A percentile compares a stretch with the other conserved stretches of the same genome.
These are phyloP conservation scores for Nothobranchius furzeri DNA, from an alignment of 2,113 vertebrate species.

Conservation along the genomic window DNA sequence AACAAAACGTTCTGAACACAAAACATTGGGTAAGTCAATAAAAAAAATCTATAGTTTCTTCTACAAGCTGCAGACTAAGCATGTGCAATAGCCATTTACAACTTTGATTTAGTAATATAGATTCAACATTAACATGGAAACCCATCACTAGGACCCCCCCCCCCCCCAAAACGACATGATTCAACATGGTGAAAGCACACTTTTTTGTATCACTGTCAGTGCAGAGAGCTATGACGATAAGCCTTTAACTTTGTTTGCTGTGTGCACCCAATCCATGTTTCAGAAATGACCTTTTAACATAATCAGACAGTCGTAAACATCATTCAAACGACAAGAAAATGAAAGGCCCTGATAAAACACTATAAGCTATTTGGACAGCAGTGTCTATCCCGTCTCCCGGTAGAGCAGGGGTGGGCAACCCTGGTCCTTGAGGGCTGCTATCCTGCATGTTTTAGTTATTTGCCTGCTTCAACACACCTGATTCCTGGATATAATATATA, in stretches of 20 bases:
- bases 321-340: too few relatives aligned
- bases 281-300: not conserved
- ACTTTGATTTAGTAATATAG: not conserved
- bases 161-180: not conserved
- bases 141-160: not conserved
- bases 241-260: not conserved
- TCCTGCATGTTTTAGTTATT: too few relatives aligned
- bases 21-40: slow-evolving; percentile 5
- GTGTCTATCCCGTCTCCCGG: too few relatives aligned
- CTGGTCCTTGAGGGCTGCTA: too few relatives aligned
- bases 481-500: too few relatives aligned
- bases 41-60: not conserved
- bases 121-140: not conserved
- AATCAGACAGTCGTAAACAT: not conserved
- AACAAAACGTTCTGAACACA: slow-evolving; percentile 20
- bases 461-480: too few relatives aligned
- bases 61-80: too few relatives aligned
- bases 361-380: too few relatives aligned
- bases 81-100: too few relatives aligned
- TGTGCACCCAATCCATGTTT: not conserved
- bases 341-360: too few relatives aligned
- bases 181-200: not conserved
- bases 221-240: not conserved
- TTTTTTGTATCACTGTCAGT: not conserved
- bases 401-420: too few relatives aligned